Evolutionary conservation across 2,113 vertebrate genomes (phyloP).

Genomic region (Chiloscyllium plagiosum): DNA sequence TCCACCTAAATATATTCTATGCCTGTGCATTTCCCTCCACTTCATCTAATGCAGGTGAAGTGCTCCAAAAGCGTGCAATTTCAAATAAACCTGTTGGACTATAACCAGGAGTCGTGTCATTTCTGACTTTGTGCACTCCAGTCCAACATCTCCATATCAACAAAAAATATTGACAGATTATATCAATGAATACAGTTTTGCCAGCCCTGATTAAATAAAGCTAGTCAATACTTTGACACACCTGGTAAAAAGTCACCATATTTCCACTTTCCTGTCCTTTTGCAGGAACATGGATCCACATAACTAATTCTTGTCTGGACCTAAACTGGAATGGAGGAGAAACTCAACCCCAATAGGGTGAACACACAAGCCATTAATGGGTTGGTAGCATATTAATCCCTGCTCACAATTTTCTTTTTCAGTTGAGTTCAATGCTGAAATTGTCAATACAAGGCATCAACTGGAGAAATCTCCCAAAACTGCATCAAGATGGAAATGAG

Average conservation of each 20-base stretch:
- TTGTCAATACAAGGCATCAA: not conserved
- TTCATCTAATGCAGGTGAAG: too few species aligned
- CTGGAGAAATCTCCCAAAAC: not conserved
- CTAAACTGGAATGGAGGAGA: not conserved
- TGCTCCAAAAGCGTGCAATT: too few species aligned
- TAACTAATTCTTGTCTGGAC: not conserved
- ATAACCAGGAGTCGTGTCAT: too few species aligned
- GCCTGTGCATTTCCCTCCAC: too few species aligned
- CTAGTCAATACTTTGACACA: not conserved
- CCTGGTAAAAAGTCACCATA: not conserved
- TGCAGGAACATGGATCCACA: not conserved
- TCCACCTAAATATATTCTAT: too few species aligned
- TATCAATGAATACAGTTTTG: not conserved
- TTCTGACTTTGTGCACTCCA: too few species aligned
- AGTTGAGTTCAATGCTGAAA: not conserved
- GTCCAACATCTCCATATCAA: not conserved
- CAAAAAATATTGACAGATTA: not conserved
- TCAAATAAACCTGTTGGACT: too few species aligned
- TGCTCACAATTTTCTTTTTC: not conserved
- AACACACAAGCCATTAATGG: not conserved
- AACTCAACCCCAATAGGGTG: not conserved
- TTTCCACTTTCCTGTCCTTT: not conserved
- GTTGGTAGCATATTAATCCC: not conserved
- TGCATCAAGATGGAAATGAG: not conserved
- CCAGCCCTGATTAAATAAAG: not conserved